Base-by-base conservation (phyloP, 1,140 invertebrate genomes). In the Diorhabda elongata region DNA sequence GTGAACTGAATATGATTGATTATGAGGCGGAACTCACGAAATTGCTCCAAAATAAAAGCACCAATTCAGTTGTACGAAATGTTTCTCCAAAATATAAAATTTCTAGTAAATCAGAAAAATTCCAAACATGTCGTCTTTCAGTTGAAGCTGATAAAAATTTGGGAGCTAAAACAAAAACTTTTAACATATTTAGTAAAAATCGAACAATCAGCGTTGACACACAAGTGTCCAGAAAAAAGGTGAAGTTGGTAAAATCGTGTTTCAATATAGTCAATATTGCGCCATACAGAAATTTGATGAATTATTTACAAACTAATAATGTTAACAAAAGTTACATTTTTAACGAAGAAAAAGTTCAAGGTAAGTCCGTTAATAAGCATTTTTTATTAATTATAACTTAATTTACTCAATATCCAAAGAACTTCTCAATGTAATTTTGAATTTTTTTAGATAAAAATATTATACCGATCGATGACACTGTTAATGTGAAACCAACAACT, bases 211-310 rank as follows among this genome's bases (percentile, higher is more conserved):
- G n/a, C n/a, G 3, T 8, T n/a, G n/a, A 52, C n/a, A 4, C n/a
- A 52, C 6, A 52, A 52, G 47, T 52, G 47, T 4, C 58, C 58
- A 60, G 7, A 3, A 64, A 64, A n/a, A 41, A 41, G 9, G 41
- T 3, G n/a, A 47, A 56, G 6, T 56, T 67, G 42, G 45, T 11
- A 8, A 67, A 60, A 43, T 44, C 65, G 6, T 60, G 9, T 11
- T 67, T 67, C 9, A 42, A 47, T 41, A 42, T 52, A 7, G 65
- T 67, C 11, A 60, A 59, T 47, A 67, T 67, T 8, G n/a, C 45
- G 44, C 57, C 65, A 5, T 42, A 45, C 11, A 59, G 11, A 3
- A 67, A 47, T 44, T 44, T 60, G 9, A 11, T 60, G n/a, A 56
- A 67, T 4, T 60, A 67, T 11, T 42, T 58, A 44, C 58, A 59